Percentiles rank a stretch among this genome's conserved stretches.
Conservation (phyloP, 2,888 invertebrate species). For the Antitype chi region DNA sequence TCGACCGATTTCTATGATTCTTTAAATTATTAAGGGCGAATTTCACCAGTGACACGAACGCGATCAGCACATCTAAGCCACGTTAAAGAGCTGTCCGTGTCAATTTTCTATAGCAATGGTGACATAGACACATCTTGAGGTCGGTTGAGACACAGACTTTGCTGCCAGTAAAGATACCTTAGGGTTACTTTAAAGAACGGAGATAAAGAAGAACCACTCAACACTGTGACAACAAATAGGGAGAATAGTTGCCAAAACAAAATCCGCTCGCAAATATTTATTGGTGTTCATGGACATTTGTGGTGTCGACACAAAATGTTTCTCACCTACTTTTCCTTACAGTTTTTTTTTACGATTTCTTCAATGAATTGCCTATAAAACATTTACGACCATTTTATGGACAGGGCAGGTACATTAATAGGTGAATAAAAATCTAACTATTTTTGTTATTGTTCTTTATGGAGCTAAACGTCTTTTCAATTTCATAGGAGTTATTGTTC, state of each 20-base stretch:
- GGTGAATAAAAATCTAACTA: conserved; percentile 54
- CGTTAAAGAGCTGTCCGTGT: too few species aligned
- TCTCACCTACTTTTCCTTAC: conserved; percentile 51
- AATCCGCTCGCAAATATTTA: background rate
- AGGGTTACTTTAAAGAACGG: too few species aligned
- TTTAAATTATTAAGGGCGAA: too few species aligned
- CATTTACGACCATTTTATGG: conserved; percentile 72
- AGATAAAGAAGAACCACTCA: too few species aligned
- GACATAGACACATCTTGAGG: too few species aligned
- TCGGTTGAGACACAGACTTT: too few species aligned
- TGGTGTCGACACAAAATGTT: conserved; percentile 1
- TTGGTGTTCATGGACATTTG: background rate
- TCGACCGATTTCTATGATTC: too few species aligned
- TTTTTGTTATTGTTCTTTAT: conserved; percentile 51
- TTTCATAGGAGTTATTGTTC: conserved; percentile 10
- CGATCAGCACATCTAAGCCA: too few species aligned
- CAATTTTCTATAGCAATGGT: too few species aligned
- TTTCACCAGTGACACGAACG: too few species aligned
- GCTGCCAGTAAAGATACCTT: too few species aligned
- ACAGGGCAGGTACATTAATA: conserved; percentile 58
- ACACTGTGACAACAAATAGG: too few species aligned
- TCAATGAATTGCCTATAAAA: conserved; percentile 76
- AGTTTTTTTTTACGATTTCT: conserved; percentile 72
- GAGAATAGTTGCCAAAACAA: background rate
- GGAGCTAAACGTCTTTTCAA: conserved; percentile 10